These are phyloP conservation scores for Acanthochromis polyacanthus DNA, from an alignment of 2,113 vertebrate genomes.

Conservation along the genomic window DNA sequence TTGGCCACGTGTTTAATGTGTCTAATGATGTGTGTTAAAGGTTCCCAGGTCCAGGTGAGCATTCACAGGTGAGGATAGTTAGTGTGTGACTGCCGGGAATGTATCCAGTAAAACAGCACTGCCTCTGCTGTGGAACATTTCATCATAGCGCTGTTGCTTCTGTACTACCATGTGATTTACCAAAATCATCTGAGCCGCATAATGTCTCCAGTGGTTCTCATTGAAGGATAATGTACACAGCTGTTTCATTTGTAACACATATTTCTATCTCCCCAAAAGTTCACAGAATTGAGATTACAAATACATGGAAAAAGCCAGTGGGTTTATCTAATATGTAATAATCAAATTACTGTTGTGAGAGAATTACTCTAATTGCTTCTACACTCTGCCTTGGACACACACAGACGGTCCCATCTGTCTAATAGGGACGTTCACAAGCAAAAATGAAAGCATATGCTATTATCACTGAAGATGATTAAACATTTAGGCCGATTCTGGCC, in stretches of 20 bases:
- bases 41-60: constrained; percentile 57
- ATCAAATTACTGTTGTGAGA: constrained; percentile 60
- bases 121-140: constrained; percentile 1
- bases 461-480: constrained; percentile 72
- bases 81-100: constrained; percentile 24
- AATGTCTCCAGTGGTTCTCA: constrained; percentile 34
- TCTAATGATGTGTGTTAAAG: constrained; percentile 48
- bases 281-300: constrained; percentile 44
- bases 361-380: constrained; percentile 59
- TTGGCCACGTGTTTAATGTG: constrained; percentile 51
- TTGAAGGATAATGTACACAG: constrained; percentile 51
- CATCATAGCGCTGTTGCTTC: constrained; percentile 15
- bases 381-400: constrained; percentile 38
- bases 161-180: constrained; percentile 5
- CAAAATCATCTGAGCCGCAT: constrained; percentile 33
- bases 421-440: constrained; percentile 72
- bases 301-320: constrained; percentile 31
- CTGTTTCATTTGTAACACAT: constrained; percentile 45
- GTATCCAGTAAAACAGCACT: constrained; percentile 27
- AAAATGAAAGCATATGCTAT: constrained; percentile 76
- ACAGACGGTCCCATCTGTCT: constrained; percentile 71
- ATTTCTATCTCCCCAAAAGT: constrained; percentile 44
- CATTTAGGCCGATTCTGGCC: constrained; percentile 70
- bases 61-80: constrained; percentile 53
- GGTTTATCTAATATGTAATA: constrained; percentile 61